Conservation (phyloP, 2,113 vertebrate species). For the Nanorana parkeri region DNA sequence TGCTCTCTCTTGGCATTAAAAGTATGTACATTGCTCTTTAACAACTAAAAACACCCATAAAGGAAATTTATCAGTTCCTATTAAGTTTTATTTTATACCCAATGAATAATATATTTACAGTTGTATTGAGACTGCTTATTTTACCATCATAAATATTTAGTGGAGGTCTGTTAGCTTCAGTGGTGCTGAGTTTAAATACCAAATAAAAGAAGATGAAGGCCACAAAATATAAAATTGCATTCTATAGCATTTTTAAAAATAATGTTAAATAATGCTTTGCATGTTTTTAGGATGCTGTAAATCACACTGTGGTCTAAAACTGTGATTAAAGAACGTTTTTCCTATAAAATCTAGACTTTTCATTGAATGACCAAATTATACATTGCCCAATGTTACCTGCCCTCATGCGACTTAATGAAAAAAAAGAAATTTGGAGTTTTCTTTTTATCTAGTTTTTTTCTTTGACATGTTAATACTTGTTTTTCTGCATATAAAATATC, state of each 20-base stretch:
- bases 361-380: neutral
- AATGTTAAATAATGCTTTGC: neutral
- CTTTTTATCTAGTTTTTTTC: too few species aligned
- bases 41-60: slow-evolving; percentile 43
- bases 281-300: too few species aligned
- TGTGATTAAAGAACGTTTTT: too few species aligned
- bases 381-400: neutral
- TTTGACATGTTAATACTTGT: too few species aligned
- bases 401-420: too few species aligned
- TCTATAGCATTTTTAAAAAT: neutral
- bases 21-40: slow-evolving; percentile 21
- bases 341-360: neutral
- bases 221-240: neutral
- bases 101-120: slow-evolving; percentile 56
- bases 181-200: slow-evolving; percentile 28
- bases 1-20: slow-evolving; percentile 31
- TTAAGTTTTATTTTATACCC: slow-evolving; percentile 37
- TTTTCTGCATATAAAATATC: too few species aligned
- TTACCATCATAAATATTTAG: slow-evolving; percentile 52
- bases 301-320: too few species aligned
- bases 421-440: too few species aligned
- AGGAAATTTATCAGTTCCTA: slow-evolving; percentile 44
- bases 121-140: slow-evolving; percentile 45
- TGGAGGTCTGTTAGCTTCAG: slow-evolving; percentile 23
- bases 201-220: slow-evolving; percentile 25